Evolutionary conservation across 2,888 invertebrate genomes (phyloP), one percentile per base, ranked within the genome.

Genomic region (Vanessa cardui): DNA sequence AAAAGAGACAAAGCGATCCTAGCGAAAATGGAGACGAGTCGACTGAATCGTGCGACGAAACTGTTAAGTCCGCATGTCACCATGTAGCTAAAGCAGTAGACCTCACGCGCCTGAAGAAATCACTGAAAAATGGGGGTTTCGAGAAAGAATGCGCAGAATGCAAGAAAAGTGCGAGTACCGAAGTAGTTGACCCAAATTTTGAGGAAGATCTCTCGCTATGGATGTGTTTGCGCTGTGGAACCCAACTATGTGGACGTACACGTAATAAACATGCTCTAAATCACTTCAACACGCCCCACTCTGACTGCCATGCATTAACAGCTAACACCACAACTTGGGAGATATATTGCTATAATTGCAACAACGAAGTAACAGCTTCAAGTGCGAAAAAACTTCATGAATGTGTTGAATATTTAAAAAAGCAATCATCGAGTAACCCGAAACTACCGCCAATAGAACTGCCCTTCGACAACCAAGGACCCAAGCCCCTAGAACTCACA

Each of bases 151-250:
- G 96, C 76, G 78, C 85, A 0, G 93, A 94, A 74, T 95, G 95
- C 87, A 86, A 93, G 80, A 94, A 94, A 86, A 84, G 77, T 61
- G 78, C 86, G 64, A 80, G 89, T 69, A 86, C 78, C 46, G 92
- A 89, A 70, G 83, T 88, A 15, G 85, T 84, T 70, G 85, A 93
- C 85, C 84, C 87, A 70, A 83, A 94, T 81, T 89, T 86, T 71
- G 90, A 94, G 79, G 87, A 94, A 84, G 89, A 93, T 79, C 77
- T 90, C 72, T 81, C 93, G 4, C 83, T 96, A 70, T 97, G 96
- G 96, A 93, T 98, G 88, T 98, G 98, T 80, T 88, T 98, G 70
- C 95, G 95, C 73, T 98, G 98, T 85, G 97, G 96, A 3, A 89
- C 95, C 54, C 96, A 96, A 80, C 94, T 95, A 26, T 98, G 98